Percentiles rank a stretch among this genome's conserved stretches.
phyloP scores from a whole-genome alignment of 2,888 invertebrate genomes.

The Heteropelma amictum region DNA sequence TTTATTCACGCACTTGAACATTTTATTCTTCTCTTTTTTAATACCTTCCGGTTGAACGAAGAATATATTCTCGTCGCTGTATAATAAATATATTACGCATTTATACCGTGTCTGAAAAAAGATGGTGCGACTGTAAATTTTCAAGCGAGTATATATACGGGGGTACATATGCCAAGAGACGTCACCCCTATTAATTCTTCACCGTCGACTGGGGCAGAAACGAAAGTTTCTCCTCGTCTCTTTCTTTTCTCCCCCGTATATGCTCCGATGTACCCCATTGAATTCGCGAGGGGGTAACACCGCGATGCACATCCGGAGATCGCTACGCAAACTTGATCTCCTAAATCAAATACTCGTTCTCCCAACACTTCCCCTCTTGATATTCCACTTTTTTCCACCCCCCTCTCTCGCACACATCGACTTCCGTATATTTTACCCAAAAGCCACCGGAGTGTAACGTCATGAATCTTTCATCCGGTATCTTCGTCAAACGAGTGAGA shows the following conservation, averaged over 20 bases:
- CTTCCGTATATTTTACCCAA: neutral
- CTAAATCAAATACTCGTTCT: slow-evolving; percentile 56
- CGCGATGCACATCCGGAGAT: slow-evolving; percentile 3
- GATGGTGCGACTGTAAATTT: neutral
- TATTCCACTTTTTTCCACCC: slow-evolving; percentile 19
- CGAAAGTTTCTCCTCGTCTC: neutral
- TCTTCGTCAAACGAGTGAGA: neutral
- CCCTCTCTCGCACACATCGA: neutral
- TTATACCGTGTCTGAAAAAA: slow-evolving; percentile 1
- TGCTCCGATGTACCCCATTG: slow-evolving; percentile 11
- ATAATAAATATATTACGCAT: slow-evolving; percentile 1
- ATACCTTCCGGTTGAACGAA: no score
- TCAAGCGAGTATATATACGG: neutral
- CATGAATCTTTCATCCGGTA: neutral
- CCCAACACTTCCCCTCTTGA: slow-evolving; percentile 10
- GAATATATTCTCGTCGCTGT: no score
- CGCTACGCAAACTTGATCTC: slow-evolving; percentile 56
- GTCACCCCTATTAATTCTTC: slow-evolving; percentile 40
- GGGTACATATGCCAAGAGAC: slow-evolving; percentile 28
- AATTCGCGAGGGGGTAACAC: no score
- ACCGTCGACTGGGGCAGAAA: slow-evolving; percentile 6
- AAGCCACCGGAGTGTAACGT: neutral
- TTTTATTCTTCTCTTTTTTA: no score
- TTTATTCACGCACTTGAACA: no score
- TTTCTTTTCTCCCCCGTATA: neutral